phyloP scores from a whole-genome alignment of 2,888 invertebrate genomes.

The Drosophila crucigera region DNA sequence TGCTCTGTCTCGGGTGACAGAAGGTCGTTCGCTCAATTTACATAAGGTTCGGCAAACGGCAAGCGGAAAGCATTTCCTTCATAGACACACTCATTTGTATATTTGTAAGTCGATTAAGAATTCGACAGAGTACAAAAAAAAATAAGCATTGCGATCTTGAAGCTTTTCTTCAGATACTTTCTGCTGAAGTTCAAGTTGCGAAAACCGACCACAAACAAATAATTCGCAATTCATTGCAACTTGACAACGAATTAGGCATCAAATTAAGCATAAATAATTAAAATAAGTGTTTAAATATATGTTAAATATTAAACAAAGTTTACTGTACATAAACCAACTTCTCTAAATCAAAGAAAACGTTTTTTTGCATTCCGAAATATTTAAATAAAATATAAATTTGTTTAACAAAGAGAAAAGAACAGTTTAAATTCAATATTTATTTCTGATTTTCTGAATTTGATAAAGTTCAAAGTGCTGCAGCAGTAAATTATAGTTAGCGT shows the following conservation, averaged over 20 bases:
- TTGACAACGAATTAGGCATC: neutral
- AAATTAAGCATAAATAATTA: neutral
- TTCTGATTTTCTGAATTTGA: neutral
- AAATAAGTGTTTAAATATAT: neutral
- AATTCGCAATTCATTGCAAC: neutral
- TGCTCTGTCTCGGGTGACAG: conserved; percentile 46
- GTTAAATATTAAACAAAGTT: neutral
- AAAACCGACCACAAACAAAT: neutral
- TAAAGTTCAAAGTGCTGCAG: neutral
- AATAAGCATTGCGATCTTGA: neutral
- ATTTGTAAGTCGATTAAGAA: neutral
- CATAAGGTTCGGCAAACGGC: conserved; percentile 32
- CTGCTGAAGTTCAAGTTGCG: neutral
- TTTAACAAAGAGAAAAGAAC: too few species aligned
- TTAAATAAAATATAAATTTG: neutral
- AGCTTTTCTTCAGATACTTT: neutral
- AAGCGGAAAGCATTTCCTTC: neutral
- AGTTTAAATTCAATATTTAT: too few species aligned
- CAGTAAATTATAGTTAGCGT: neutral
- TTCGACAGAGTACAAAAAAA: neutral
- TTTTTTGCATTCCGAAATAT: neutral
- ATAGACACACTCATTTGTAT: neutral
- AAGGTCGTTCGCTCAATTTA: conserved; percentile 58
- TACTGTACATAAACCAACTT: neutral
- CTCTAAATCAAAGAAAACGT: neutral